These are phyloP conservation scores for Cephus sareptanus DNA, from an alignment of 2,888 invertebrate genomes.

Conservation along the genomic window DNA sequence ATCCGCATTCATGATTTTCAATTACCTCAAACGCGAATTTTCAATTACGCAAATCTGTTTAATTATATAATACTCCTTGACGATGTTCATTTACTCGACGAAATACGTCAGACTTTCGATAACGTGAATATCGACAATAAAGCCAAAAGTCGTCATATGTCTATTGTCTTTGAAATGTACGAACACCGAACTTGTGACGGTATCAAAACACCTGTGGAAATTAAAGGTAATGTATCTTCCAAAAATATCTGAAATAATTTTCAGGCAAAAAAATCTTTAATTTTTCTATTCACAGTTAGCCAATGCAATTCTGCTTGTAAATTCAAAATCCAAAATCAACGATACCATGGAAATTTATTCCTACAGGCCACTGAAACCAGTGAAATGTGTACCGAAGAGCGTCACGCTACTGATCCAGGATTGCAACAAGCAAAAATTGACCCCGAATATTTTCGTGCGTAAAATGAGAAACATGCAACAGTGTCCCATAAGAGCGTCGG, in stretches of 20 bases:
- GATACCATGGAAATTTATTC: background rate
- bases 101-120: background rate
- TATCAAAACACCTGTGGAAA: background rate
- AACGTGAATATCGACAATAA: background rate
- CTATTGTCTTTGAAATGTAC: slow-evolving; percentile 2
- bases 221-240: background rate
- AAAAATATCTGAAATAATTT: background rate
- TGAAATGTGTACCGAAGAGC: background rate
- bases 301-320: no score
- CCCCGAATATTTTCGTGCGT: background rate
- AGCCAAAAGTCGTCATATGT: slow-evolving; percentile 7
- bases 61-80: slow-evolving; percentile 7
- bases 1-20: background rate
- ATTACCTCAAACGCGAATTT: background rate
- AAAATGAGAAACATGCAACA: slow-evolving; percentile 10
- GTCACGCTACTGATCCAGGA: background rate
- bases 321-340: background rate
- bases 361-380: background rate
- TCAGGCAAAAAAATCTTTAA: background rate
- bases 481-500: background rate
- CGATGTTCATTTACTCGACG: background rate
- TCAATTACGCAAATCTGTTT: background rate
- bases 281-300: no score
- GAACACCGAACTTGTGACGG: background rate
- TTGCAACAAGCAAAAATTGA: slow-evolving; percentile 3